Conservation (phyloP, 2,113 vertebrate species). For the Pseudonaja textilis region DNA sequence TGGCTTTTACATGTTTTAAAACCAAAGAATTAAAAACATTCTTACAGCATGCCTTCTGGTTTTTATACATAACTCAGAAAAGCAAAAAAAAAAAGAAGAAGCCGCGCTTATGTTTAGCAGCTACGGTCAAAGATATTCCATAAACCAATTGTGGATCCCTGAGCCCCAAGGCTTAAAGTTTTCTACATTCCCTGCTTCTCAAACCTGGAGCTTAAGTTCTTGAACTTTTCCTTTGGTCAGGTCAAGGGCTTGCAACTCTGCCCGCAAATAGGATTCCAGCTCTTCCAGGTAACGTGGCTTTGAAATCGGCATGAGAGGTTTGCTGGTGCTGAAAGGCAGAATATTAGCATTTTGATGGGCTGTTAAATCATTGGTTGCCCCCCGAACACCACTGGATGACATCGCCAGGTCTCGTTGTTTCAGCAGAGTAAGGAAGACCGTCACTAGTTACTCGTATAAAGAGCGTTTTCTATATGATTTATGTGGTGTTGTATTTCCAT, state of each 20-base stretch:
- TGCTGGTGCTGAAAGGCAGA: constrained; percentile 42
- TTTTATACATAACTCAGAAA: too few relatives aligned
- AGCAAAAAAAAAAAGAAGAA: not conserved
- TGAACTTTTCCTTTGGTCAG: constrained; percentile 63
- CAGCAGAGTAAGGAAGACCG: too few relatives aligned
- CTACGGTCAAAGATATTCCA: not conserved
- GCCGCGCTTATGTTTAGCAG: not conserved
- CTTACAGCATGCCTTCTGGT: too few relatives aligned
- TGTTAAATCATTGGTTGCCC: too few relatives aligned
- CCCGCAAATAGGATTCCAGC: constrained; percentile 71
- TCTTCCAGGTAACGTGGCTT: constrained; percentile 75
- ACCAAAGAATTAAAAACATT: too few relatives aligned
- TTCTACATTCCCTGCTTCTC: not conserved
- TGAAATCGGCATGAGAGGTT: constrained; percentile 38
- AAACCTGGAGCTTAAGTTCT: constrained; percentile 79
- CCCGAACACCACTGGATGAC: too few relatives aligned
- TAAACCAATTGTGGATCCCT: not conserved
- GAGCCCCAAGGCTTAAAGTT: not conserved
- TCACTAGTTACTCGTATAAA: too few relatives aligned
- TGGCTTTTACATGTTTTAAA: too few relatives aligned
- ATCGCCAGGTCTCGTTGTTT: too few relatives aligned
- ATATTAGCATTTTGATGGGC: not conserved
- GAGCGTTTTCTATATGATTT: too few relatives aligned
- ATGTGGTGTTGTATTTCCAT: too few relatives aligned
- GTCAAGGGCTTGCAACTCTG: constrained; percentile 71